A percentile compares a stretch with the other conserved stretches of the same genome.
Evolutionary conservation across 2,888 invertebrate genomes (phyloP).

Genomic region (Drosophila longiperda): DNA sequence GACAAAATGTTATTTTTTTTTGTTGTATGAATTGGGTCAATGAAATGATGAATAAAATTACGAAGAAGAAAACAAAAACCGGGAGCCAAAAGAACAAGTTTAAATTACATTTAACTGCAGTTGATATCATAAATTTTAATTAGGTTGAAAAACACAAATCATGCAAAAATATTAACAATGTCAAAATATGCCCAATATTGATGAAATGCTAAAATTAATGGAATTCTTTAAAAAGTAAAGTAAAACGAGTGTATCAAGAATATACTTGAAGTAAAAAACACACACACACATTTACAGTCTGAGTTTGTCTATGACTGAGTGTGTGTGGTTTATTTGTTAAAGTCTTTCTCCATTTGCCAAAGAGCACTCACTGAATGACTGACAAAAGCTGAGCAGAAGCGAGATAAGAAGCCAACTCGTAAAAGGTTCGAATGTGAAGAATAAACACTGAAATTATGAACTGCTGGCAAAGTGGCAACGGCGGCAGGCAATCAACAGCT

Average conservation of each 20-base stretch:
- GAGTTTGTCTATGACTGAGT: conserved; percentile 24
- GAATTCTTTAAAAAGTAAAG: conserved; percentile 31
- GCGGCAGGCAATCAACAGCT: conserved; percentile 23
- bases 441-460: conserved; percentile 56
- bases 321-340: conserved; percentile 35
- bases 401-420: conserved; percentile 53
- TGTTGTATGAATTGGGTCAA: conserved; percentile 58
- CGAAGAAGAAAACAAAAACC: background rate
- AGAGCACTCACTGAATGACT: background rate
- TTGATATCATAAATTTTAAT: conserved; percentile 25
- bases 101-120: conserved; percentile 24
- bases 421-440: conserved; percentile 49
- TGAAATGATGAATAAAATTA: conserved; percentile 57
- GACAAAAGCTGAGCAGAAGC: conserved; percentile 11
- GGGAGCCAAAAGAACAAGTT: conserved; percentile 20
- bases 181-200: conserved; percentile 18
- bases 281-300: background rate
- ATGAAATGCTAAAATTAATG: conserved; percentile 6
- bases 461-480: conserved; percentile 20
- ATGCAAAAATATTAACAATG: conserved; percentile 27
- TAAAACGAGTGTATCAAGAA: background rate
- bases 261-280: background rate
- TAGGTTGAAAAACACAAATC: conserved; percentile 24
- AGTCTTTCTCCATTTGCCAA: background rate
- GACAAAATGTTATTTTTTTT: conserved; percentile 16